phyloP scores from a whole-genome alignment of 2,797 vertebrate genomes.

The Odontamblyopus rebecca region DNA sequence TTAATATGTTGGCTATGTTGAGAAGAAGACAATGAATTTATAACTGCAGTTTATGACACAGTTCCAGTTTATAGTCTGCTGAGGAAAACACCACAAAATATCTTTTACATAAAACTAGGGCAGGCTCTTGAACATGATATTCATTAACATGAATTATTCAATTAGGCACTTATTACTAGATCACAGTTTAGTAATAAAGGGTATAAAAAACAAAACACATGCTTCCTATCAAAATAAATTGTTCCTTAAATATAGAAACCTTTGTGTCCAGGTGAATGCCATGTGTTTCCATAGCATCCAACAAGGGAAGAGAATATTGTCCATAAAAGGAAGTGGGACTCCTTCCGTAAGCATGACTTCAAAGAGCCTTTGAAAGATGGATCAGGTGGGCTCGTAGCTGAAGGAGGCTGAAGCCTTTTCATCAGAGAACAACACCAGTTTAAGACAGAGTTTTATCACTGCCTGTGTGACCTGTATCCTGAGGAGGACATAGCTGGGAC shows the following conservation, averaged over 20 bases:
- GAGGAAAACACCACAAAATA: background rate
- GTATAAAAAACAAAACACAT: background rate
- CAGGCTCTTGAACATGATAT: too few relatives aligned
- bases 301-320: slow-evolving; percentile 25
- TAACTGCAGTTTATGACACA: background rate
- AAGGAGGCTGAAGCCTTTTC: slow-evolving; percentile 40
- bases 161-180: background rate
- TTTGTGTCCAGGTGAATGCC: background rate
- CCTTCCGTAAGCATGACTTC: slow-evolving; percentile 54
- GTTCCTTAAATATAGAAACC: background rate
- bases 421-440: slow-evolving; percentile 21
- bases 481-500: slow-evolving; percentile 6
- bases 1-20: background rate
- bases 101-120: background rate
- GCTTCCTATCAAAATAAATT: background rate
- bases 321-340: slow-evolving; percentile 52
- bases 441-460: background rate
- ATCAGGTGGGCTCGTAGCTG: slow-evolving; percentile 54
- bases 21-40: background rate
- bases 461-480: slow-evolving; percentile 19
- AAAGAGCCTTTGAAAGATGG: slow-evolving; percentile 68
- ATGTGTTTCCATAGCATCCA: slow-evolving; percentile 8
- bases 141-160: too few relatives aligned
- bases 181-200: background rate
- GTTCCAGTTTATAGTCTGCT: background rate